These are phyloP conservation scores for Lanius collurio DNA, from an alignment of 2,113 vertebrate species.

Conservation along the genomic window DNA sequence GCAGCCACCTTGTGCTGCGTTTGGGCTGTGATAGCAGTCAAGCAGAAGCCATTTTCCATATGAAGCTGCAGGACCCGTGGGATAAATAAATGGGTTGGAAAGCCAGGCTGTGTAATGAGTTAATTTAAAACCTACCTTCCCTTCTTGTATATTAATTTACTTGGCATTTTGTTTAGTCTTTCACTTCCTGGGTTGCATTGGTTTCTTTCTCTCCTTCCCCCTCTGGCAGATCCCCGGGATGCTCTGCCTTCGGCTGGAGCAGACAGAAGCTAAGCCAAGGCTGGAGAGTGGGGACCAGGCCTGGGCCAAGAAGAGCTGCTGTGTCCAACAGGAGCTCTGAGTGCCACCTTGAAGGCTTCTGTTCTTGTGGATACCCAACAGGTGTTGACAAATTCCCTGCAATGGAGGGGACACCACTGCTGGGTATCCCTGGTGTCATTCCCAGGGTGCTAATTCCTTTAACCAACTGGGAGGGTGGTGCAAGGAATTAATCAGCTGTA, in stretches of 20 bases:
- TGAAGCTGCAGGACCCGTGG: conserved; percentile 15
- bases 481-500: background rate
- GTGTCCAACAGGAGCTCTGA: background rate
- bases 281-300: background rate
- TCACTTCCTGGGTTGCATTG: background rate
- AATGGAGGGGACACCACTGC: rapidly evolving
- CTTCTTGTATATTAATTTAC: conserved; percentile 31
- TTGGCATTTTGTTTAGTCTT: conserved; percentile 34
- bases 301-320: background rate
- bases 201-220: background rate
- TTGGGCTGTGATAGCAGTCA: background rate
- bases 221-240: background rate
- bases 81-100: conserved; percentile 41
- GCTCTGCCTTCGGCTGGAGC: background rate
- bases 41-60: conserved; percentile 49
- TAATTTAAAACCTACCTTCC: conserved; percentile 30
- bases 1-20: background rate
- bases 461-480: background rate
- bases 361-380: background rate
- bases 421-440: background rate
- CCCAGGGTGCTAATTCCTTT: background rate
- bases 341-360: background rate
- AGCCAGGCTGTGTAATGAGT: conserved; percentile 2
- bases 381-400: rapidly evolving
- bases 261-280: background rate